Evolutionary conservation across 2,888 invertebrate genomes (phyloP).

Genomic region (Cosmorhoe ocellata): DNA sequence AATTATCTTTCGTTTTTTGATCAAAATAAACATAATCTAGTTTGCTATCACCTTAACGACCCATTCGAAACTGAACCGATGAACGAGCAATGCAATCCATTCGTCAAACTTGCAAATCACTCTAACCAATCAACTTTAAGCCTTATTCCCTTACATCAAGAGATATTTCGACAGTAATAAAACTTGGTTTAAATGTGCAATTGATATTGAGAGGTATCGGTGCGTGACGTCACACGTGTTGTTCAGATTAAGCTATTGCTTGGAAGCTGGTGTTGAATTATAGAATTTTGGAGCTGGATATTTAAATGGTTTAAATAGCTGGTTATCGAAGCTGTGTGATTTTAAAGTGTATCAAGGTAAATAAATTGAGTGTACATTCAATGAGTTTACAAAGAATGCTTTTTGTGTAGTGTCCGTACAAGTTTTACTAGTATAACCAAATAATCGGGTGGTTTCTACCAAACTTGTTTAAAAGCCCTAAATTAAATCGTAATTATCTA

Average conservation of each 20-base stretch:
- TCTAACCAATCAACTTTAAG: slow-evolving; percentile 12
- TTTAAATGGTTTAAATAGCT: background rate
- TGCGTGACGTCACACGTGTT: slow-evolving; percentile 54
- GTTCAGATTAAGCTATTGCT: slow-evolving; percentile 31
- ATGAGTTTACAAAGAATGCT: too few relatives aligned
- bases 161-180: slow-evolving; percentile 7
- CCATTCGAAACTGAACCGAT: slow-evolving; percentile 50
- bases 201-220: slow-evolving; percentile 53
- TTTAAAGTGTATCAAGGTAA: too few relatives aligned
- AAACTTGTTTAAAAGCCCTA: too few relatives aligned
- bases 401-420: too few relatives aligned
- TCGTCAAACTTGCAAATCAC: slow-evolving; percentile 11
- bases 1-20: too few relatives aligned
- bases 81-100: slow-evolving; percentile 47
- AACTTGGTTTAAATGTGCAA: slow-evolving; percentile 38
- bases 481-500: too few relatives aligned
- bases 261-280: slow-evolving; percentile 17
- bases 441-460: too few relatives aligned
- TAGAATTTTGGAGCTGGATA: slow-evolving; percentile 12
- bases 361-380: too few relatives aligned
- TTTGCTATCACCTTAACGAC: slow-evolving; percentile 38
- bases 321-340: too few relatives aligned
- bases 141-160: slow-evolving; percentile 15
- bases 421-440: too few relatives aligned
- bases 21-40: background rate